Conservation (phyloP, 2,113 vertebrate species). For the Anarrhichthys ocellatus region DNA sequence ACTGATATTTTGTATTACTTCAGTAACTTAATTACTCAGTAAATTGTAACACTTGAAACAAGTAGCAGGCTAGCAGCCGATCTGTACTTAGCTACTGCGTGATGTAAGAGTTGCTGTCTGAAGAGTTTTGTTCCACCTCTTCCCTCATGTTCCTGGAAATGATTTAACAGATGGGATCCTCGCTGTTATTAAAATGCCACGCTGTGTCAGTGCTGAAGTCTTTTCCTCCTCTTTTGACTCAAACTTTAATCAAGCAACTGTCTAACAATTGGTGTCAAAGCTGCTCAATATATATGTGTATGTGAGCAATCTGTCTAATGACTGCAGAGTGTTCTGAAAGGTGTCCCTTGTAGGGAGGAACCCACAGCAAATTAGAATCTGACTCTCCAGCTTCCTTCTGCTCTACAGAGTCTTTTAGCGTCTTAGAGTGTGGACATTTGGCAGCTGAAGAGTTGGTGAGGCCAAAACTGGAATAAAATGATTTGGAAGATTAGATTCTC, state of each 20-base stretch:
- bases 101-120: conserved; percentile 11
- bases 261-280: neutral
- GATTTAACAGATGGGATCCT: conserved; percentile 42
- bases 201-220: conserved; percentile 15
- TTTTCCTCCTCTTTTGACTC: neutral
- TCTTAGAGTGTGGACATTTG: neutral
- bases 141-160: conserved; percentile 22
- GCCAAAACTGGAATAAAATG: neutral
- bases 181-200: conserved; percentile 5
- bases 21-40: neutral
- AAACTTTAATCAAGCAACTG: neutral
- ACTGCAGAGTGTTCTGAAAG: neutral
- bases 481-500: too few relatives aligned
- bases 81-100: neutral
- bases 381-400: neutral
- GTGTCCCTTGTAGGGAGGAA: neutral
- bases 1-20: neutral
- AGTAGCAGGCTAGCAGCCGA: neutral
- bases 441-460: neutral
- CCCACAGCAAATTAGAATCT: neutral
- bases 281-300: neutral
- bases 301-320: neutral
- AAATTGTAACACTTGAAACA: neutral
- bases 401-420: neutral
- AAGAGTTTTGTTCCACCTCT: conserved; percentile 31